Evolutionary conservation across 2,888 invertebrate species (phyloP), one percentile per base, ranked within the genome.

Genomic region (Andrena praecox): DNA sequence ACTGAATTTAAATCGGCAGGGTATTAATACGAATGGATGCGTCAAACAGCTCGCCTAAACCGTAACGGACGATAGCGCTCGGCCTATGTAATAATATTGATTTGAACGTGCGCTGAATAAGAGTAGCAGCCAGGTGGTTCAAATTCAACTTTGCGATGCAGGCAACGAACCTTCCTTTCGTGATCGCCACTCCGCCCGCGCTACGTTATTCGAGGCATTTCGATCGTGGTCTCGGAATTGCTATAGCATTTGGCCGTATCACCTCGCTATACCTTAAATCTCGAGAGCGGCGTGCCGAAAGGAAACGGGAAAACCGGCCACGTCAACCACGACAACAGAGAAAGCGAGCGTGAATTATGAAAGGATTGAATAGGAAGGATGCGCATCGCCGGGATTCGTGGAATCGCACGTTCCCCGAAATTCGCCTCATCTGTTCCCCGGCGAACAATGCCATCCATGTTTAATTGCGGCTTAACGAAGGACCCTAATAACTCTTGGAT

Each of bases 401-500:
- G 68, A 50, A 20, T 12, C 10, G 2, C 50, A 2, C n/a, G 12
- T 20, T 76, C 12, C 29, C 20, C 27, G 77, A 66, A 77, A 66
- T 31, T 56, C 5, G 6, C n/a, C 42, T 24, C 4, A 29, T 48
- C 10, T 33, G 29, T 56, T 35, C 42, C 42, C 29, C 52, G 27
- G 12, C 7, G 16, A 56, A 27, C 20, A 10, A 35, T 63, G 27
- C 24, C 27, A 27, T 16, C 31, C 20, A 16, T 8, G 27, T 59
- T 42, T 50, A 12, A 60, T 42, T n/a, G 42, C 8, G 24, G 8
- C 24, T 56, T 33, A 31, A 54, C 12, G 7, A 2, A 33, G 35
- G 10, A 6, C 33, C 7, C 27, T 24, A 29, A 50, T 29, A 20
- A 54, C 7, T n/a, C 27, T 42, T 31, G 27, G 20, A 3, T 29